Percentiles rank a stretch among this genome's conserved stretches.
These are phyloP conservation scores for Ichneumoninae sp. DNA, from an alignment of 2,888 invertebrate genomes.

Conservation along the genomic window DNA sequence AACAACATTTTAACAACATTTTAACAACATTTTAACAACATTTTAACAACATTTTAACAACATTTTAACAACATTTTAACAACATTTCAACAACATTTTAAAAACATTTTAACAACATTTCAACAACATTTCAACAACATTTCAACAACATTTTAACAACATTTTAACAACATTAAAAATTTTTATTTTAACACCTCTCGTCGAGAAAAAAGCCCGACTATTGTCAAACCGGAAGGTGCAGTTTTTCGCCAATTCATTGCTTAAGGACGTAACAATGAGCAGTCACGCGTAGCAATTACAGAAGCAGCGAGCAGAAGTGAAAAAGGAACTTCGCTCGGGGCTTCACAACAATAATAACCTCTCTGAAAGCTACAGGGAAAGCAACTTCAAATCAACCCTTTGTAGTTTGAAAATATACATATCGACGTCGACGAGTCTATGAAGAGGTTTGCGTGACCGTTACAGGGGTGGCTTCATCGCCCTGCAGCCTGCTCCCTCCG, in stretches of 20 bases:
- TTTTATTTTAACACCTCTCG: background rate
- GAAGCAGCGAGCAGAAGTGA: background rate
- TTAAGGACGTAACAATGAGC: background rate
- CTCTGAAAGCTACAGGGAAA: background rate
- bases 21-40: no score
- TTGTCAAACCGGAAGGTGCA: background rate
- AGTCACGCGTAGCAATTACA: background rate
- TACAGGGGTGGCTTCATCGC: conserved; percentile 4
- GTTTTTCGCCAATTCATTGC: background rate
- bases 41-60: no score
- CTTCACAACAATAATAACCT: background rate
- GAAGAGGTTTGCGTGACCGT: conserved; percentile 50
- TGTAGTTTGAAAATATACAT: background rate
- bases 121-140: no score
- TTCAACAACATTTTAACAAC: no score
- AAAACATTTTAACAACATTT: no score
- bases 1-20: no score
- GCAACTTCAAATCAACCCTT: background rate
- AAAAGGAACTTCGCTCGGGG: background rate
- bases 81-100: no score
- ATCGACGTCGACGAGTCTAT: conserved; percentile 47
- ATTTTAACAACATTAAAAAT: no score
- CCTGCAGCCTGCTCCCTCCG: background rate
- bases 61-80: no score
- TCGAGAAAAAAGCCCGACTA: background rate